Evolutionary conservation across 1,140 invertebrate genomes (phyloP), one percentile per base, ranked within the genome.

Genomic region (Panagrolaimus sp.): DNA sequence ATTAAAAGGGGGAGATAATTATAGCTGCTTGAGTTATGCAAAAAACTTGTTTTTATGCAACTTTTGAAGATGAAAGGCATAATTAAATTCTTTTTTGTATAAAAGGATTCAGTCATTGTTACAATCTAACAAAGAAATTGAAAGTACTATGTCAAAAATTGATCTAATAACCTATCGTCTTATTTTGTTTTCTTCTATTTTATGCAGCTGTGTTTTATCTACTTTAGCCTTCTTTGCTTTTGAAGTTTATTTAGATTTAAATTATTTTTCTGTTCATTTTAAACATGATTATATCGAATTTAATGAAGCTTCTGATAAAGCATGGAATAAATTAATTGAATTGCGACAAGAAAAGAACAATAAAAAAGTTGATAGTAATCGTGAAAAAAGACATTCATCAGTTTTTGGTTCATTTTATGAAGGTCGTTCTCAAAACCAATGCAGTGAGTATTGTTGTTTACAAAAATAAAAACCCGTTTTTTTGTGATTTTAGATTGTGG

Each of bases 371-470:
- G 52, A 58, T 26, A 58, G 15, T 28, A 58, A 28, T 21, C 52
- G 52, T 24, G 28, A 28, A 58, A 28, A 58, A 58, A 58, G 28
- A 26, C 52, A 28, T 28, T 21, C 52, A 26, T 21, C 28, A 3
- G 28, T 26, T 58, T 58, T 28, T 58, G 52, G 52, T 38, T 38
- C 32, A 38, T 38, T 38, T 38, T 38, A 38, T 38, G 32, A 38
- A 38, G 32, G 32, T 38, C 32, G 7, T 38, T 38, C 32, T 38
- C 32, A 38, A 58, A 58, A 58, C 17, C 21, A 21, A 21, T 58
- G 52, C 52, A 58, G 52, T 58, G 28, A 58, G 52, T 58, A 26
- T 58, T 12, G 48, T 58, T 58, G 52, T 58, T 58, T 21, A 58
- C 21, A 58, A 58, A 21, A 58, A 28, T 26, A 28, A 58, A 58